Evolutionary conservation across 2,888 invertebrate genomes (phyloP).

Genomic region (Drosophila kuntzei): DNA sequence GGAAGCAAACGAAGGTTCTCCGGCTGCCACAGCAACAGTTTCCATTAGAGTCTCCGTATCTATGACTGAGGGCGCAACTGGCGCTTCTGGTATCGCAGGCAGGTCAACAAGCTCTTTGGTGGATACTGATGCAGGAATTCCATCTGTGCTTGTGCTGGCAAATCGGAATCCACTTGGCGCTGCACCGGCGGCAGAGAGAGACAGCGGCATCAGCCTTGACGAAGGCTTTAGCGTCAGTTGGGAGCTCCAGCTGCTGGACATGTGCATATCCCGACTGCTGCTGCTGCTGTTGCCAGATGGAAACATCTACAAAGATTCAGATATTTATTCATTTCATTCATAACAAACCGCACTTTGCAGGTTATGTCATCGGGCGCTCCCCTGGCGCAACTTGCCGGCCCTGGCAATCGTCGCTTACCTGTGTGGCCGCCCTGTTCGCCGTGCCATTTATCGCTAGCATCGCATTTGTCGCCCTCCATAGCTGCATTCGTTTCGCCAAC

Average conservation of each 20-base stretch:
- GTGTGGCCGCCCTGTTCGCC: constrained; percentile 46
- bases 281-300: constrained; percentile 13
- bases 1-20: constrained; percentile 92
- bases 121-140: constrained; percentile 25
- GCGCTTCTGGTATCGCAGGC: constrained; percentile 80
- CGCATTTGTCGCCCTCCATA: constrained; percentile 64
- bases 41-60: constrained; percentile 7
- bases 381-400: constrained; percentile 20
- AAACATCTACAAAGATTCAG: constrained; percentile 33
- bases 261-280: constrained; percentile 70
- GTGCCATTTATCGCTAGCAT: constrained; percentile 44
- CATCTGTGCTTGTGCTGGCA: constrained; percentile 66
- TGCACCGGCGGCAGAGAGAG: constrained; percentile 29
- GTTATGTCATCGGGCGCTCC: constrained; percentile 77
- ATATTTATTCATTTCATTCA: constrained; percentile 32
- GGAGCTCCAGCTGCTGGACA: constrained; percentile 46
- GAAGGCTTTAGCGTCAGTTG: constrained; percentile 17
- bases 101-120: constrained; percentile 64
- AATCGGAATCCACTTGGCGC: constrained; percentile 58
- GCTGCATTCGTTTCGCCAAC: constrained; percentile 72
- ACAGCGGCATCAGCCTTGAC: constrained; percentile 22
- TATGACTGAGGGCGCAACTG: constrained; percentile 59
- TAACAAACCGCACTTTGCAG: constrained; percentile 67
- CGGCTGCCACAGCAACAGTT: constrained; percentile 85
- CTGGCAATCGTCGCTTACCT: constrained; percentile 56